Evolutionary conservation across 2,888 invertebrate species (phyloP), one percentile per base, ranked within the genome.

Genomic region (Euspilapteryx auroguttella): DNA sequence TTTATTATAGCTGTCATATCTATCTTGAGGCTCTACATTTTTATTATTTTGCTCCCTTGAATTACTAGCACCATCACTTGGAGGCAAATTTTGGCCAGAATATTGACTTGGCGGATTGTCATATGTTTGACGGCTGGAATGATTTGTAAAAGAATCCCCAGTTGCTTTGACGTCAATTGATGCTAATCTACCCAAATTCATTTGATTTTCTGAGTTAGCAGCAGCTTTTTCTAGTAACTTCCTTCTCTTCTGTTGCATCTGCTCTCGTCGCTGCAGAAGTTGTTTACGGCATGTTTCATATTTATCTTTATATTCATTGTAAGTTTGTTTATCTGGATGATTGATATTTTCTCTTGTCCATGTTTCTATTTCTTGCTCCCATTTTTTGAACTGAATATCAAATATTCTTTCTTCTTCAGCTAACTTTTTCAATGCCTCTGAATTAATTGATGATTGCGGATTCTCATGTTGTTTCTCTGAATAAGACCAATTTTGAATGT

Each of bases 301-400:
- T 55, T 91, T 92, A 28, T 86, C 82, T 59, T 94, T 91, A 59
- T 94, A 94, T 45, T 89, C 86, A 41, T 79, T 79, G 49, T 91
- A 91, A 40, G 89, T 88, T 59, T 85, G 84, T 58, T 87, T 89
- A 55, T 94, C 93, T 1, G 94, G 94, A 69, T 94, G 94, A 57
- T 91, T 89, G 20, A 85, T 86, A 69, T 95, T 95, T 47, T 93
- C 89, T 36, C 84, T 82, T 52, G 89, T 90, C 95, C 95, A 95
- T 43, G 87, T 87, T 45, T 88, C 85, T 55, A 94, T 94, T 55
- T 94, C 90, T 40, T 88, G 82, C 61, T 94, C 93, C 94, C 94
- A 95, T 48, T 90, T 86, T 44, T 84, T 81, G 54, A 94, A 94
- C 56, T 94, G 90, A 35, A 86, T 83, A 50, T 92, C 90, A 64